Base-by-base conservation (phyloP, 2,888 invertebrate genomes). In the Zaprionus obscuricornis region DNA sequence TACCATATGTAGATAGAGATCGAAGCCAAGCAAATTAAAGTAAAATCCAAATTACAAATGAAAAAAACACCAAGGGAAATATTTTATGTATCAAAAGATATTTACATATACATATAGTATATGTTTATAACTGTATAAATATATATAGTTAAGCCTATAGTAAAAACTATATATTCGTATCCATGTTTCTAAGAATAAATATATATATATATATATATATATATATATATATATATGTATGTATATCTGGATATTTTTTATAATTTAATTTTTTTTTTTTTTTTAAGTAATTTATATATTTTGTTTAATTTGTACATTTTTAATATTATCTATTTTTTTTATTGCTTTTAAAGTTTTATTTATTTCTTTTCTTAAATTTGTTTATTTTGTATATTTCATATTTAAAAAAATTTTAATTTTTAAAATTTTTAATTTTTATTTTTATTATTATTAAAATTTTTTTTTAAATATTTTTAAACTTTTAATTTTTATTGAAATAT, bases 371-470 rank as follows among this genome's bases (percentile, higher is more conserved):
- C n/a, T n/a, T n/a, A n/a, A n/a, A n/a, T n/a, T n/a, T n/a, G n/a
- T n/a, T n/a, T n/a, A n/a, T n/a, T n/a, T n/a, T n/a, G n/a, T n/a
- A n/a, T n/a, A n/a, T n/a, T n/a, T n/a, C n/a, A n/a, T n/a, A n/a
- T n/a, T 62, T 68, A 54, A 62, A 66, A 56, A 55, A 68, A 68
- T 67, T 67, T 56, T 45, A 18, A 63, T 65, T 69, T 69, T 56
- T 74, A 65, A 55, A 65, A 43, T 74, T 68, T 50, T 39, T 55
- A 20, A 34, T 34, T 27, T 56, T 47, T 49, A 31, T 50, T 65
- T 49, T 18, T 33, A 54, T 59, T 54, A 14, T 42, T 47, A 47
- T 34, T 13, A 13, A 14, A n/a, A n/a, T n/a, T 42, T 31, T 29
- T 14, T 27, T 16, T 43, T 57, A 26, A n/a, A n/a, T n/a, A n/a